These are phyloP conservation scores for Gyps fulvus DNA, from an alignment of 2,113 vertebrate genomes.

Conservation along the genomic window DNA sequence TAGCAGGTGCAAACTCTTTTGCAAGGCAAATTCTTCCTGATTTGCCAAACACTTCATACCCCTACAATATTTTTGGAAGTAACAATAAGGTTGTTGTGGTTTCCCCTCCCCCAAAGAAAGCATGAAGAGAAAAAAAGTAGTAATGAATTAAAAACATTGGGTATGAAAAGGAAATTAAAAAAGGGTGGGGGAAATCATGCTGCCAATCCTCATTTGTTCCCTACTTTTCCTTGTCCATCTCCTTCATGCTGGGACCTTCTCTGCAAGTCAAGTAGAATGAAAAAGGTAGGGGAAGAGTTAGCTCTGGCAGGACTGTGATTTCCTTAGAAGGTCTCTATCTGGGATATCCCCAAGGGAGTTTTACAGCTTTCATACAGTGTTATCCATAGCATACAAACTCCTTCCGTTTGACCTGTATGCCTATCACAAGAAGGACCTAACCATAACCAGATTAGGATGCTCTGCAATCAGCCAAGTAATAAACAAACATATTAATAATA, in stretches of 20 bases:
- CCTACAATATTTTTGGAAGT: not conserved
- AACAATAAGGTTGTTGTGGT: not conserved
- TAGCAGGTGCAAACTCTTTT: not conserved
- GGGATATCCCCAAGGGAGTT: not conserved
- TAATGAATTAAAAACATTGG: not conserved
- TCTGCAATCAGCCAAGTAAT: not conserved
- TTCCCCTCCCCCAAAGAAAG: not conserved
- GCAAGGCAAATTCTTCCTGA: not conserved
- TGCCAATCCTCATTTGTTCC: not conserved
- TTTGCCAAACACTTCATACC: not conserved
- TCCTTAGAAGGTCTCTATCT: not conserved
- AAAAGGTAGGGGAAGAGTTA: not conserved
- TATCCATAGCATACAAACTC: not conserved
- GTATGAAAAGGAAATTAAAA: not conserved
- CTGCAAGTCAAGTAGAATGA: not conserved
- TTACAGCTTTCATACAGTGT: not conserved
- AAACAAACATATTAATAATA: not conserved
- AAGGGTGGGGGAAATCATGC: fast-evolving
- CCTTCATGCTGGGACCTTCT: not conserved
- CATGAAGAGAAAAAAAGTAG: not conserved
- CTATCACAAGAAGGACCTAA: not conserved
- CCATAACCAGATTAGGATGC: not conserved
- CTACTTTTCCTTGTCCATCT: not conserved
- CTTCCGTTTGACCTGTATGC: not conserved
- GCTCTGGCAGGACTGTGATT: not conserved